A percentile compares a stretch with the other conserved stretches of the same genome.
Evolutionary conservation across 2,113 vertebrate genomes (phyloP).

Genomic region (Anoplopoma fimbria): DNA sequence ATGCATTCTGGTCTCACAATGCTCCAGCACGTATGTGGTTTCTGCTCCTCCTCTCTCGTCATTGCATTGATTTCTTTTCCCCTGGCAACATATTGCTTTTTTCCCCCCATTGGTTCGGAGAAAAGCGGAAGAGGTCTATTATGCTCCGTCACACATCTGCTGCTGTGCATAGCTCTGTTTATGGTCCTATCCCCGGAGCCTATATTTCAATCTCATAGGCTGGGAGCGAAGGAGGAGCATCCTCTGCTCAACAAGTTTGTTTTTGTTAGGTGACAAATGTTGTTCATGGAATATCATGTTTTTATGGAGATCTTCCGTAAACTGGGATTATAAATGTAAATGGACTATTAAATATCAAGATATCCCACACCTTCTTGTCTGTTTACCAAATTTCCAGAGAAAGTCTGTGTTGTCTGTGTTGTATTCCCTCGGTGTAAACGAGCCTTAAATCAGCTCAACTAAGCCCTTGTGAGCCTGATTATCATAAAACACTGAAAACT

Average conservation of each 20-base stretch:
- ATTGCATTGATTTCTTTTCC: slow-evolving; percentile 24
- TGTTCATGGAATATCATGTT: not conserved
- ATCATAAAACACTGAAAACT: slow-evolving; percentile 15
- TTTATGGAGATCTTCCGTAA: slow-evolving; percentile 14
- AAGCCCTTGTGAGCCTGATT: slow-evolving; percentile 7
- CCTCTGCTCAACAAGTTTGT: slow-evolving; percentile 19
- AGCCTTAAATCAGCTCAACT: not conserved
- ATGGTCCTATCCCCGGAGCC: slow-evolving; percentile 31
- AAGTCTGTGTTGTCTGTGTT: not conserved
- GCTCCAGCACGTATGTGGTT: slow-evolving; percentile 3
- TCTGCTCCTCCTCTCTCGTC: not conserved
- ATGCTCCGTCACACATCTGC: slow-evolving; percentile 45
- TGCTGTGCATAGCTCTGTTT: slow-evolving; percentile 1
- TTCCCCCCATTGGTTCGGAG: slow-evolving; percentile 23
- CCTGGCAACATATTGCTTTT: slow-evolving; percentile 19
- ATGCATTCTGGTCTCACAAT: slow-evolving; percentile 3
- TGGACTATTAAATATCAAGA: not conserved
- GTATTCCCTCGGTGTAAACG: not conserved
- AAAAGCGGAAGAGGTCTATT: slow-evolving; percentile 54
- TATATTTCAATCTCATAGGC: slow-evolving; percentile 35
- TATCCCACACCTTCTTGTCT: not conserved
- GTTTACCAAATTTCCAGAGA: not conserved
- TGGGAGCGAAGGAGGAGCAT: slow-evolving; percentile 11
- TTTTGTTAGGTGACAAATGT: slow-evolving; percentile 25
- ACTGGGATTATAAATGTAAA: not conserved